Conservation (phyloP, 2,797 vertebrate species). For the Cuculus canorus region DNA sequence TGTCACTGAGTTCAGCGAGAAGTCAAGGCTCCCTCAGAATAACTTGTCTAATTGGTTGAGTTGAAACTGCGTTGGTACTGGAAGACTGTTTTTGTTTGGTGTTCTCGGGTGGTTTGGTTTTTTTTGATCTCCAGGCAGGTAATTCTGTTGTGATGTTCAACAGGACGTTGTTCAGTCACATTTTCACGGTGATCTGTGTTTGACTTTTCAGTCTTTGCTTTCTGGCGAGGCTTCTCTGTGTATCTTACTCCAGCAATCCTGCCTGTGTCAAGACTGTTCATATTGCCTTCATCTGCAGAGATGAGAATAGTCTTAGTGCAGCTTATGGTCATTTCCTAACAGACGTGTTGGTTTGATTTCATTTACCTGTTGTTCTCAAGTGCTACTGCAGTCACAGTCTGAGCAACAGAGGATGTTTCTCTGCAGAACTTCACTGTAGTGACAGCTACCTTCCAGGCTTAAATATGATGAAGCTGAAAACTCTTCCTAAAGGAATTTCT, state of each 20-base stretch:
- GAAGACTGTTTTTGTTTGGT: neutral
- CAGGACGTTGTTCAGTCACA: neutral
- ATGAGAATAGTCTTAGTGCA: neutral
- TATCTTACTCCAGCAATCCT: neutral
- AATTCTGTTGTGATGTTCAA: neutral
- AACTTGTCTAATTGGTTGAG: neutral
- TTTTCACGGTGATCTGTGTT: neutral
- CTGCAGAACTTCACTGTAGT: neutral
- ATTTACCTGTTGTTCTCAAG: neutral
- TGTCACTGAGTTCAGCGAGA: neutral
- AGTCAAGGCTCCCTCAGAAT: neutral
- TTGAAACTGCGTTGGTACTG: neutral
- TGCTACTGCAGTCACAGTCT: neutral
- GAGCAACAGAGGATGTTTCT: neutral
- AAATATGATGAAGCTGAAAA: neutral
- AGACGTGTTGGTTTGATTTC: neutral
- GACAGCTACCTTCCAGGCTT: neutral
- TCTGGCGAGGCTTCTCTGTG: neutral
- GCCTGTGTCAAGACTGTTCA: neutral
- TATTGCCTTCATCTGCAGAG: neutral
- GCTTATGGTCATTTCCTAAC: neutral
- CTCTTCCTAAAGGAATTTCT: neutral
- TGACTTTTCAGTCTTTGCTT: neutral
- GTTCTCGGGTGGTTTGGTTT: no score
- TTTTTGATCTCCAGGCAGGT: neutral